Percentiles rank a stretch among this genome's conserved stretches.
Evolutionary conservation across 2,888 invertebrate genomes (phyloP).

Genomic region (Pimpla rufipes): DNA sequence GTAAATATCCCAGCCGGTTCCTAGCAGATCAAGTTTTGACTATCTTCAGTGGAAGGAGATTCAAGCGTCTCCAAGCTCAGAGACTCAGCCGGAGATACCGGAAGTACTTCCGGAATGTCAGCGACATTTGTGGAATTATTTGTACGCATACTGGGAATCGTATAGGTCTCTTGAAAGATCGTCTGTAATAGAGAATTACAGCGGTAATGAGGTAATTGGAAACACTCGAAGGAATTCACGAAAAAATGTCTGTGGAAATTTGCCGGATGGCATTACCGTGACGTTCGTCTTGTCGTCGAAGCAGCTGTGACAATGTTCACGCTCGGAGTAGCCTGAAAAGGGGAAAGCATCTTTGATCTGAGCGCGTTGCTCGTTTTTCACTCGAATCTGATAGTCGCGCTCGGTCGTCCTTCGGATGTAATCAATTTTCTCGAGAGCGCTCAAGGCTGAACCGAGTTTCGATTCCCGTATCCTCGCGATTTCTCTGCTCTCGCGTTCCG

Average conservation of each 20-base stretch:
- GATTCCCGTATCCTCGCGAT: conserved; percentile 82
- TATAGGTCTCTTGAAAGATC: conserved; percentile 63
- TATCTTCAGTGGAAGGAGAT: not conserved
- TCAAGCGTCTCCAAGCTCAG: not conserved
- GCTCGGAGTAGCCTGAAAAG: conserved; percentile 67
- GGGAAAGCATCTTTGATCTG: conserved; percentile 70
- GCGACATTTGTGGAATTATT: not conserved
- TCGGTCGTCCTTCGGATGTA: conserved; percentile 84
- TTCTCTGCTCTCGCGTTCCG: conserved; percentile 80
- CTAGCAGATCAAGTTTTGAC: not conserved
- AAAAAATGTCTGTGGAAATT: too few species aligned
- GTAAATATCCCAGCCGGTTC: not conserved
- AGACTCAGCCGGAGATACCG: conserved; percentile 55
- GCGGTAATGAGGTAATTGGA: not conserved
- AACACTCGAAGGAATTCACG: too few species aligned
- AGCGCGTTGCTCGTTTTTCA: conserved; percentile 75
- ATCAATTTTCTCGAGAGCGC: conserved; percentile 83
- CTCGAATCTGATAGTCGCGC: conserved; percentile 80
- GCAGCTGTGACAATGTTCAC: conserved; percentile 73
- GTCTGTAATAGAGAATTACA: conserved; percentile 58
- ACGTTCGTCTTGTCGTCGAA: conserved; percentile 71
- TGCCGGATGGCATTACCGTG: conserved; percentile 69
- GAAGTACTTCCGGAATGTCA: conserved; percentile 27
- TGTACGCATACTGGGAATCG: conserved; percentile 41
- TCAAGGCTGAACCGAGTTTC: conserved; percentile 81